Evolutionary conservation across 2,113 vertebrate genomes (phyloP).

Genomic region (Pterocles gutturalis): DNA sequence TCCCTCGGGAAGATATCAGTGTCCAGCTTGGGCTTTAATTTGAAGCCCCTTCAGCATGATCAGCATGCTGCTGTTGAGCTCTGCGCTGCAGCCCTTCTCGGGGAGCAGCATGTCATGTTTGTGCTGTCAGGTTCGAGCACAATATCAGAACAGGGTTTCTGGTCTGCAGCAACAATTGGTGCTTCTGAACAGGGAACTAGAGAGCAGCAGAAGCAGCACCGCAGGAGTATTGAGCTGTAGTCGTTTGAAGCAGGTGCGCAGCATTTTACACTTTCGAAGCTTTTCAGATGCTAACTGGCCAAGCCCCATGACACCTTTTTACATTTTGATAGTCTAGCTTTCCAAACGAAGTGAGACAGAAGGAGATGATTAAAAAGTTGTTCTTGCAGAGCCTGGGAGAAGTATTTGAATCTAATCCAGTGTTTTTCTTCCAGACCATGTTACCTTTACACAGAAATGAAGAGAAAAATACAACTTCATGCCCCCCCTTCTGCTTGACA

Average conservation of each 20-base stretch:
- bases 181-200: background rate
- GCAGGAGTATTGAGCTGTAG: fast-evolving
- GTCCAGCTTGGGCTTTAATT: background rate
- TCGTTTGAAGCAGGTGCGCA: background rate
- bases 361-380: background rate
- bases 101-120: background rate
- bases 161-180: background rate
- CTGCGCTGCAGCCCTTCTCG: background rate
- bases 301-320: background rate
- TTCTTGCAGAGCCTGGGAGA: background rate
- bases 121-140: fast-evolving
- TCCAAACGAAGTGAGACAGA: background rate
- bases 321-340: background rate
- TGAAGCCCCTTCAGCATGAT: background rate
- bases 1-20: background rate
- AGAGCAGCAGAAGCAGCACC: background rate
- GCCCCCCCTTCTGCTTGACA: background rate
- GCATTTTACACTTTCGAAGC: background rate
- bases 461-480: background rate
- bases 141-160: background rate
- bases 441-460: background rate
- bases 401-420: background rate
- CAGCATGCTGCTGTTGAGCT: background rate
- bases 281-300: background rate
- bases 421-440: background rate